A percentile compares a stretch with the other conserved stretches of the same genome.
Evolutionary conservation across 2,888 invertebrate genomes (phyloP).

Genomic region (Oeneis ivallda): DNA sequence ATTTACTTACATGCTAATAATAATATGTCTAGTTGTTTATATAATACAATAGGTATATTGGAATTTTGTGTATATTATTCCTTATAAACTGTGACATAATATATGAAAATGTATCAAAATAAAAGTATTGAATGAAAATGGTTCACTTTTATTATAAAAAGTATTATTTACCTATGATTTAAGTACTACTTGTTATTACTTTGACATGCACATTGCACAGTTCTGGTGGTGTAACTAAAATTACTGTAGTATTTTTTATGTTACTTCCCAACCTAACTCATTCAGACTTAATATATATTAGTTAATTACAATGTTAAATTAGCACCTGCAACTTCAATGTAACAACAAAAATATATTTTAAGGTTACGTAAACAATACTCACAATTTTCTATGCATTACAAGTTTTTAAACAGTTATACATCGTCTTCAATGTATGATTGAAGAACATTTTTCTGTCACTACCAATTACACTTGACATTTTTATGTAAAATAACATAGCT

Average conservation of each 20-base stretch:
- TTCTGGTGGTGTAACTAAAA: no score
- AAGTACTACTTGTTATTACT: no score
- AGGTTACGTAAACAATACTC: conserved; percentile 50
- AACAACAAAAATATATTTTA: neutral
- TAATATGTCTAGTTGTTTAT: neutral
- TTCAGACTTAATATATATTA: neutral
- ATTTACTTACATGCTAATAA: conserved; percentile 18
- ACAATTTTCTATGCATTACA: conserved; percentile 74
- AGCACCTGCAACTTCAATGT: no score
- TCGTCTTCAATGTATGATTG: conserved; percentile 23
- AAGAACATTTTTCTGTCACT: conserved; percentile 34
- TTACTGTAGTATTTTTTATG: no score
- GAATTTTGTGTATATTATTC: neutral
- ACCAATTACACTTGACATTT: conserved; percentile 58
- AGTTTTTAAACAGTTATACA: conserved; percentile 36
- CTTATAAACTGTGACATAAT: neutral
- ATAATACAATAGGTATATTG: neutral
- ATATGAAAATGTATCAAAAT: neutral
- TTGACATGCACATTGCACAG: no score
- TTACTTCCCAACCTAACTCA: neutral
- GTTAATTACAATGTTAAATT: neutral
- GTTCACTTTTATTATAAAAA: no score
- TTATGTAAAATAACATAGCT: conserved; percentile 55
- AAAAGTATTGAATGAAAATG: no score
- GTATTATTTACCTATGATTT: no score